These are phyloP conservation scores for Felis chaus DNA, from an alignment of 2,113 vertebrate species.

Conservation along the genomic window DNA sequence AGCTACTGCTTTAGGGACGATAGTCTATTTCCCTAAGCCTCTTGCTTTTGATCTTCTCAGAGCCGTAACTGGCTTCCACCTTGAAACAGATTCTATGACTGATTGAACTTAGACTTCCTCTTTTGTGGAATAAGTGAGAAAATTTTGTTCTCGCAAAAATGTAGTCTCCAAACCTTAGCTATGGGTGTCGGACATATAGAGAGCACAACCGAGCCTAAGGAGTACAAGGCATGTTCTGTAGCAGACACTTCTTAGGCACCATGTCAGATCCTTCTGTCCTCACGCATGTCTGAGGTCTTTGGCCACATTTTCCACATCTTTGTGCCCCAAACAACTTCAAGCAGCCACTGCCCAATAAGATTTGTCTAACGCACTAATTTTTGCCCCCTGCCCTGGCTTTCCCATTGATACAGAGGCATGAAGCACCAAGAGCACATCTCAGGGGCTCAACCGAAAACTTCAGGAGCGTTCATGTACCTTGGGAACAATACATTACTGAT, in stretches of 20 bases:
- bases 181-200: background rate
- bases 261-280: background rate
- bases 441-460: background rate
- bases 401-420: background rate
- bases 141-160: background rate
- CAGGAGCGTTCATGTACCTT: background rate
- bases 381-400: background rate
- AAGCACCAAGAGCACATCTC: background rate
- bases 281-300: background rate
- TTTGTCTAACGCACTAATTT: background rate
- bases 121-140: background rate
- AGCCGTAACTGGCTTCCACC: background rate
- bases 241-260: background rate
- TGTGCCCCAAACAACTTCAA: background rate
- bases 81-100: background rate
- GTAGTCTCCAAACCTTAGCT: background rate
- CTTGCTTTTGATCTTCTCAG: background rate
- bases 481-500: background rate
- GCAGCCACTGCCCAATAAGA: background rate
- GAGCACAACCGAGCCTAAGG: background rate
- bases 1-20: background rate
- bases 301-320: background rate
- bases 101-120: background rate
- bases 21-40: background rate
- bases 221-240: accelerated